phyloP scores from a whole-genome alignment of 2,113 vertebrate genomes.

The Ptyas mucosa region DNA sequence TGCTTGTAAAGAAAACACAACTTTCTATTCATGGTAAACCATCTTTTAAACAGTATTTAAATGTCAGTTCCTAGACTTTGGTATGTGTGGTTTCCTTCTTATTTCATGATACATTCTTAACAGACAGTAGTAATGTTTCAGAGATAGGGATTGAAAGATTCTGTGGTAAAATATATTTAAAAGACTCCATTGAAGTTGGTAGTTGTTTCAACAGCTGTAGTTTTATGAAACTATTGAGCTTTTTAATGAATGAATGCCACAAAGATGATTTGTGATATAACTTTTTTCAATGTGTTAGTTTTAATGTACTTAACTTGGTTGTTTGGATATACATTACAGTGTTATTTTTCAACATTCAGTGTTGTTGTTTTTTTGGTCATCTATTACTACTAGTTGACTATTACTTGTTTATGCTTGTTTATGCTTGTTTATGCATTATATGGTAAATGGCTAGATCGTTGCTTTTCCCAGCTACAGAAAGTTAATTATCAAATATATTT shows the following conservation, averaged over 20 bases:
- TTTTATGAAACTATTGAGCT: slow-evolving; percentile 48
- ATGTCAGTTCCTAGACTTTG: neutral
- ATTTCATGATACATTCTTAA: neutral
- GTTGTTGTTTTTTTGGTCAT: slow-evolving; percentile 22
- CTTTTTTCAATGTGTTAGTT: slow-evolving; percentile 13
- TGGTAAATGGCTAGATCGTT: neutral
- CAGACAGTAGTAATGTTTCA: slow-evolving; percentile 17
- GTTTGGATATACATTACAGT: neutral
- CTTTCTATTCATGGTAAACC: neutral
- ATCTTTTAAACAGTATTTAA: slow-evolving; percentile 2
- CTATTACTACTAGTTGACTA: neutral
- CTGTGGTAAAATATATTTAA: neutral
- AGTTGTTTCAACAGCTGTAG: slow-evolving; percentile 40
- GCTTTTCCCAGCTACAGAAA: slow-evolving; percentile 31
- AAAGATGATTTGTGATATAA: slow-evolving; percentile 23
- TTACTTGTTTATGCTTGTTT: slow-evolving; percentile 35
- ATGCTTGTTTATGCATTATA: slow-evolving; percentile 31
- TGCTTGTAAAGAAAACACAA: neutral
- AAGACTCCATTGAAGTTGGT: neutral
- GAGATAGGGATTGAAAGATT: neutral
- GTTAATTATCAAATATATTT: slow-evolving; percentile 7
- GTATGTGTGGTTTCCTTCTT: neutral
- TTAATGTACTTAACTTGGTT: slow-evolving; percentile 11
- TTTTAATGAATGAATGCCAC: slow-evolving; percentile 45
- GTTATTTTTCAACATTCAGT: slow-evolving; percentile 34